phyloP scores from a whole-genome alignment of 1,140 invertebrate genomes.

The Trachymyrmex cornetzi region DNA sequence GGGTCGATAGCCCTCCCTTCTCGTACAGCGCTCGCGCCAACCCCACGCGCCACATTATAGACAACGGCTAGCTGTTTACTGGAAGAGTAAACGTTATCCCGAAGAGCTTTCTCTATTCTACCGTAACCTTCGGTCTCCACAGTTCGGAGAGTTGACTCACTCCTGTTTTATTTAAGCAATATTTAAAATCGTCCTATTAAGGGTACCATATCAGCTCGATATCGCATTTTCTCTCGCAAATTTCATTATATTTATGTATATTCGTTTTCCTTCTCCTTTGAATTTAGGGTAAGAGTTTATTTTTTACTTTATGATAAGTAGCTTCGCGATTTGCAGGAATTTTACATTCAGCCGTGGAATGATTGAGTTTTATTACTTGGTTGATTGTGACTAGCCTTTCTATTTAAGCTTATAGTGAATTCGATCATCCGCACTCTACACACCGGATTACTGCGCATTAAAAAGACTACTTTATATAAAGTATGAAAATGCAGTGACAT shows the following conservation, averaged over 20 bases:
- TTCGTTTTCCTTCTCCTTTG: neutral
- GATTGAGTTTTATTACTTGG: neutral
- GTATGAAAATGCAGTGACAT: no score
- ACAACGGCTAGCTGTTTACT: constrained; percentile 48
- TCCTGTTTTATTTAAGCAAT: neutral
- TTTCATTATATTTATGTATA: neutral
- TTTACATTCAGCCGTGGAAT: neutral
- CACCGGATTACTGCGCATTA: no score
- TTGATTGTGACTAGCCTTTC: neutral
- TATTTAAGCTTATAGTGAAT: neutral
- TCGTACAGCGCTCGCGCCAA: constrained; percentile 80
- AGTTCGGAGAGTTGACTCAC: neutral
- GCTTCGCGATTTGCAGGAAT: no score
- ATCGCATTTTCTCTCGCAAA: neutral
- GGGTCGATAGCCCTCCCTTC: constrained; percentile 81
- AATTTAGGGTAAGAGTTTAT: neutral
- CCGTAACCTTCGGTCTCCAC: neutral
- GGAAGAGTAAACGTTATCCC: neutral
- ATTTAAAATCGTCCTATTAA: neutral
- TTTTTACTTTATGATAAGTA: constrained; percentile 10
- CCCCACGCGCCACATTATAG: constrained; percentile 42
- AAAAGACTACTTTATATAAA: no score
- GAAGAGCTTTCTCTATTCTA: neutral
- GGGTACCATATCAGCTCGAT: neutral
- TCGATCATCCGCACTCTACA: no score